Conservation (phyloP, 2,113 vertebrate genomes). For the Barbus barbus region DNA sequence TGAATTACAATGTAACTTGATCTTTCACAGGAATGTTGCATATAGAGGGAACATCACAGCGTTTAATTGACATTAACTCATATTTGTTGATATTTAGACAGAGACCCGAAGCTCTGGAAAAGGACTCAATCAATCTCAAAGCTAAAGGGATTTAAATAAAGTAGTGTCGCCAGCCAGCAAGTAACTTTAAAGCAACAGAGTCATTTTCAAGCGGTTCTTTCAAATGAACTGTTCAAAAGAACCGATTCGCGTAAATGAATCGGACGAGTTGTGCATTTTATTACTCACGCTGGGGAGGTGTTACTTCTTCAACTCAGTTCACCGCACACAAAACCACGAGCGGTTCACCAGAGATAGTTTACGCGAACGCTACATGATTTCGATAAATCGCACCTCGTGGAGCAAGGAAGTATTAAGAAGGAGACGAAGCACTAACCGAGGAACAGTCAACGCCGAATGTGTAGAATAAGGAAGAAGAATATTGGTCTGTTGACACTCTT, state of each 20-base stretch:
- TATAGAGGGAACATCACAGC: no score
- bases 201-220: not conserved
- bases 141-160: no score
- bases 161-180: no score
- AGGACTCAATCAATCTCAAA: no score
- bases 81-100: no score
- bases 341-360: not conserved
- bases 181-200: no score
- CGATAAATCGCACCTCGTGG: not conserved
- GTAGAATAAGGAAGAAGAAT: slow-evolving; percentile 30
- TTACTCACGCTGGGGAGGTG: not conserved
- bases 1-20: no score
- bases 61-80: no score
- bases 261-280: not conserved
- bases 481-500: slow-evolving; percentile 5
- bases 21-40: no score
- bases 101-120: no score
- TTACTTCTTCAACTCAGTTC: not conserved
- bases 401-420: not conserved
- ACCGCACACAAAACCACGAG: not conserved
- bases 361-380: not conserved
- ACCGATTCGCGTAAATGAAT: not conserved
- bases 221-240: not conserved
- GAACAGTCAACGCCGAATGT: not conserved
- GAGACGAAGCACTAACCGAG: not conserved